A percentile compares a stretch with the other conserved stretches of the same genome.
Evolutionary conservation across 1,140 invertebrate species (phyloP).

Genomic region (Dryas iulia): DNA sequence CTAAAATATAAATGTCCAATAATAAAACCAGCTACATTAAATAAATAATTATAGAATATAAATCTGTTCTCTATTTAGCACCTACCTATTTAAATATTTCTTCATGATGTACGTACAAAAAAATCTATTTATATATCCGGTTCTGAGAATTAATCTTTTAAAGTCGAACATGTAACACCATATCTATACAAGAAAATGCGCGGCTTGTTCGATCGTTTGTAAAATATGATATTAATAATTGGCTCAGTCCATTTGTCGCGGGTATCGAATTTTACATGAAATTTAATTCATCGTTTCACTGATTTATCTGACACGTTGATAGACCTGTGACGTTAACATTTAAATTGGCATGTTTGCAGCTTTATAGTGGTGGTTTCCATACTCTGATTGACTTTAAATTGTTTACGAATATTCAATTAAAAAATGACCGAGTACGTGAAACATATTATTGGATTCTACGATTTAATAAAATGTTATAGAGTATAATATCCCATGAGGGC

Average conservation of each 20-base stretch:
- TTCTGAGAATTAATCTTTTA: neutral
- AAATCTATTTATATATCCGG: no score
- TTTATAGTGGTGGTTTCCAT: constrained; percentile 42
- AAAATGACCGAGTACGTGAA: constrained; percentile 29
- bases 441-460: constrained; percentile 13
- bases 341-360: constrained; percentile 46
- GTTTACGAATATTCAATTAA: constrained; percentile 48
- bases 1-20: no score
- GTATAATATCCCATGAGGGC: constrained; percentile 10
- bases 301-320: constrained; percentile 53
- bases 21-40: no score
- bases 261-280: constrained; percentile 50
- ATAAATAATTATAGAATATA: no score
- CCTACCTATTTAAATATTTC: no score
- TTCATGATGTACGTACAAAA: no score
- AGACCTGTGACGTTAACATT: constrained; percentile 49
- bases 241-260: constrained; percentile 45
- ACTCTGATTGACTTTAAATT: constrained; percentile 44
- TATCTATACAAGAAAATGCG: neutral
- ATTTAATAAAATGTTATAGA: constrained; percentile 15
- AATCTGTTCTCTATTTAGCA: no score
- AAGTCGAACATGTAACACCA: neutral
- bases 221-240: constrained; percentile 58
- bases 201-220: constrained; percentile 28
- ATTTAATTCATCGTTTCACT: constrained; percentile 64